Evolutionary conservation across 2,888 invertebrate genomes (phyloP).

Genomic region (Cenopis cana): DNA sequence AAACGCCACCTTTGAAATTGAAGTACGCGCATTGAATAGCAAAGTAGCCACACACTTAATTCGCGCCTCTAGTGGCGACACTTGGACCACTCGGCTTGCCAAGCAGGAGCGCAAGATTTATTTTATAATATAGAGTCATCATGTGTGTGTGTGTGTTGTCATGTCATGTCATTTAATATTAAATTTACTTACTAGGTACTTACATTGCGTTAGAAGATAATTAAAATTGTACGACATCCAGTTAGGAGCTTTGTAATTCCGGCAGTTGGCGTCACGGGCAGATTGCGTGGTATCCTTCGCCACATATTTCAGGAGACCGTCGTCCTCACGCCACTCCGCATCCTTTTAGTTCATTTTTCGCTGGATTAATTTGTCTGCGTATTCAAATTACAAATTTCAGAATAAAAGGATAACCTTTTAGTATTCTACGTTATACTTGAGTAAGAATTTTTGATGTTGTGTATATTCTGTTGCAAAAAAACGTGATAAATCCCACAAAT

Average conservation of each 20-base stretch:
- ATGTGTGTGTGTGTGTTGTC: too few relatives aligned
- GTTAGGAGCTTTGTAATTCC: conserved; percentile 30
- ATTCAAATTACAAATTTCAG: conserved; percentile 82
- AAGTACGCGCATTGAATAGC: conserved; percentile 75
- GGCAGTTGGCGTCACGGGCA: conserved; percentile 40
- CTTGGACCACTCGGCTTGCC: conserved; percentile 1
- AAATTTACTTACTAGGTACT: neutral
- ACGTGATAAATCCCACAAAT: neutral
- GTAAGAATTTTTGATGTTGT: conserved; percentile 25
- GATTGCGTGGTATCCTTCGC: conserved; percentile 46
- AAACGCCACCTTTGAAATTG: conserved; percentile 81
- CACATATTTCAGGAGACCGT: conserved; percentile 71
- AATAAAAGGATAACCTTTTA: conserved; percentile 75
- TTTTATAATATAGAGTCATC: conserved; percentile 1
- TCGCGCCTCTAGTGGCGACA: conserved; percentile 42
- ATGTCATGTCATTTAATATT: neutral
- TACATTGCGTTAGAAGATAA: conserved; percentile 5
- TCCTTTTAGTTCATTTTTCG: conserved; percentile 77
- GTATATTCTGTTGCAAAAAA: neutral
- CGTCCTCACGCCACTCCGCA: conserved; percentile 68
- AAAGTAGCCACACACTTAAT: conserved; percentile 59
- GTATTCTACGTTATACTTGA: conserved; percentile 53
- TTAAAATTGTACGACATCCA: conserved; percentile 12
- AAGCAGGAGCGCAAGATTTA: conserved; percentile 8
- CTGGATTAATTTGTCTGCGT: conserved; percentile 82